Evolutionary conservation across 2,888 invertebrate species (phyloP).

Genomic region (Phalera bucephala): DNA sequence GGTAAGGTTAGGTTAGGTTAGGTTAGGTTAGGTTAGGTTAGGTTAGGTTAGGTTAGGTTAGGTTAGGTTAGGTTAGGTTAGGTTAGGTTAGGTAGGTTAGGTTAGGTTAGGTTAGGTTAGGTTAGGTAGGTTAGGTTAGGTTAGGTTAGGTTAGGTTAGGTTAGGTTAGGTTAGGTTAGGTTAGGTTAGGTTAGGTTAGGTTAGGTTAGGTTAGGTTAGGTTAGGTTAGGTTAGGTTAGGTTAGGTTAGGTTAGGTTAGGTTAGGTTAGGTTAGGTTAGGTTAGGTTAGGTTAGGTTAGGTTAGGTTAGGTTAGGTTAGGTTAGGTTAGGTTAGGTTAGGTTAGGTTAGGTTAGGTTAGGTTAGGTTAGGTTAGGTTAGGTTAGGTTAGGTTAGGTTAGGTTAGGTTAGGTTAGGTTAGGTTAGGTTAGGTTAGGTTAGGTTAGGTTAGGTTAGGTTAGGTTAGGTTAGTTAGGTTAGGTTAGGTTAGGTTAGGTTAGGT

Average conservation of each 20-base stretch:
- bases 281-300: slow-evolving; percentile 21
- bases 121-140: no score
- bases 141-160: slow-evolving; percentile 27
- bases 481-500: slow-evolving; percentile 21
- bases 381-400: slow-evolving; percentile 19
- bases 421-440: slow-evolving; percentile 18
- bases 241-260: slow-evolving; percentile 30
- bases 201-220: slow-evolving; percentile 27
- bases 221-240: slow-evolving; percentile 31
- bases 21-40: slow-evolving; percentile 30
- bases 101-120: slow-evolving; percentile 30
- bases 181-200: slow-evolving; percentile 30
- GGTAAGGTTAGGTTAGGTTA: slow-evolving; percentile 28
- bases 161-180: slow-evolving; percentile 32
- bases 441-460: slow-evolving; percentile 15
- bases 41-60: slow-evolving; percentile 21
- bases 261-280: slow-evolving; percentile 23
- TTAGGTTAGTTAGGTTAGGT: no score
- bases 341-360: slow-evolving; percentile 22
- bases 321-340: slow-evolving; percentile 22
- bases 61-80: slow-evolving; percentile 22
- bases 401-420: slow-evolving; percentile 11
- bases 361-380: slow-evolving; percentile 26
- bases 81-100: no score
- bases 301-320: slow-evolving; percentile 22